Conservation (phyloP, 2,888 invertebrate genomes). For the Zonitis immaculata region DNA sequence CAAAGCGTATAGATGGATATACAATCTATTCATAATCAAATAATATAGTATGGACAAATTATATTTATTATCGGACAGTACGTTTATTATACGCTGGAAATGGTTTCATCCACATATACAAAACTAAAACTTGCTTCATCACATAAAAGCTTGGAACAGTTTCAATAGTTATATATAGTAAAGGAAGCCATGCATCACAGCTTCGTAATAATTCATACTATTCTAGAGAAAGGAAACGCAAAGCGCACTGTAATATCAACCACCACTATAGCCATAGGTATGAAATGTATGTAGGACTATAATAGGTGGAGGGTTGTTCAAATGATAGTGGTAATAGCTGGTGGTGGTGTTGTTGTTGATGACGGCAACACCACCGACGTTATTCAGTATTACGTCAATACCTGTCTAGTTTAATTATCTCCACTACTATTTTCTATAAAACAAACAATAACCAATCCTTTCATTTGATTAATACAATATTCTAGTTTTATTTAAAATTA, state of each 20-base stretch:
- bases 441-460: too few relatives aligned
- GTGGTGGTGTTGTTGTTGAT: neutral
- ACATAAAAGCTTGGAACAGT: constrained; percentile 25
- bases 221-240: constrained; percentile 19
- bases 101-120: neutral
- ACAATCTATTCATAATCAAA: too few relatives aligned
- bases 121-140: constrained; percentile 25
- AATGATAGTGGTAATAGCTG: too few relatives aligned
- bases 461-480: too few relatives aligned
- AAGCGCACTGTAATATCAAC: constrained; percentile 15
- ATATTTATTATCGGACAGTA: neutral
- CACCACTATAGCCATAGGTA: neutral
- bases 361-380: neutral
- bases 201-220: constrained; percentile 26
- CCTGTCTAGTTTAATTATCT: neutral
- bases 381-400: neutral
- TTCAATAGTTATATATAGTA: constrained; percentile 29
- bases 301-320: neutral
- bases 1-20: too few relatives aligned
- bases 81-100: neutral
- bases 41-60: too few relatives aligned
- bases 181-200: constrained; percentile 29
- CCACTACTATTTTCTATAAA: neutral
- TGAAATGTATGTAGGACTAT: neutral
- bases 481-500: too few relatives aligned